Evolutionary conservation across 1,140 invertebrate genomes (phyloP).

Genomic region (Hermetia illucens): DNA sequence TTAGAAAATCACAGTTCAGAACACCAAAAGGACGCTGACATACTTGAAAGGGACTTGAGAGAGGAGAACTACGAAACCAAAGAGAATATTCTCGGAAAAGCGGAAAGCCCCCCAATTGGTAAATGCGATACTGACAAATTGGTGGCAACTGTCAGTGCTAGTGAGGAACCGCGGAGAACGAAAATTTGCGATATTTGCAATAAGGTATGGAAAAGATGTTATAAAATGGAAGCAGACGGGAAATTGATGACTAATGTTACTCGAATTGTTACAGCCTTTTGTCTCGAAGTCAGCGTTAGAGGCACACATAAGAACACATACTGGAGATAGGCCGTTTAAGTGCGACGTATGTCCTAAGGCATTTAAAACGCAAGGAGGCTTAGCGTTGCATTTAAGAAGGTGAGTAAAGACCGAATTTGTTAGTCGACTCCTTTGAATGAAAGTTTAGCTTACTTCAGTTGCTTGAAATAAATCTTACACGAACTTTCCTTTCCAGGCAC

Average conservation of each 20-base stretch:
- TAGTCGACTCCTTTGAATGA: background rate
- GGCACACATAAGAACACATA: conserved; percentile 86
- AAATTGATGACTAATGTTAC: background rate
- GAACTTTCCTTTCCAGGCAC: conserved; percentile 1
- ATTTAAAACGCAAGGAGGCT: conserved; percentile 78
- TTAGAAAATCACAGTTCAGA: too few species aligned
- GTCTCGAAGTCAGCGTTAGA: background rate
- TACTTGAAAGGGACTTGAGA: too few species aligned
- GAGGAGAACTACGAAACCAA: background rate
- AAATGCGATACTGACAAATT: background rate
- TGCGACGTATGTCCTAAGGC: conserved; percentile 83
- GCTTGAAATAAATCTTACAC: too few species aligned
- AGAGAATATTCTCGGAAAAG: background rate
- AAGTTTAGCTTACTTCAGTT: too few species aligned
- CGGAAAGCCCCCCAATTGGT: too few species aligned
- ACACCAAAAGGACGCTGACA: background rate
- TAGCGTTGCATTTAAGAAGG: conserved; percentile 8
- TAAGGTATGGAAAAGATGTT: background rate
- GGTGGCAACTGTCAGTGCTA: background rate
- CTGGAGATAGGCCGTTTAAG: conserved; percentile 89
- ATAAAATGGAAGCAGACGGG: background rate
- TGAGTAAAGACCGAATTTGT: background rate
- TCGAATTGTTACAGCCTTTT: background rate
- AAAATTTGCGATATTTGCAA: background rate
- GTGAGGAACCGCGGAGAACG: background rate